Evolutionary conservation across 1,140 invertebrate species (phyloP).

Genomic region (Zaprionus taronus): DNA sequence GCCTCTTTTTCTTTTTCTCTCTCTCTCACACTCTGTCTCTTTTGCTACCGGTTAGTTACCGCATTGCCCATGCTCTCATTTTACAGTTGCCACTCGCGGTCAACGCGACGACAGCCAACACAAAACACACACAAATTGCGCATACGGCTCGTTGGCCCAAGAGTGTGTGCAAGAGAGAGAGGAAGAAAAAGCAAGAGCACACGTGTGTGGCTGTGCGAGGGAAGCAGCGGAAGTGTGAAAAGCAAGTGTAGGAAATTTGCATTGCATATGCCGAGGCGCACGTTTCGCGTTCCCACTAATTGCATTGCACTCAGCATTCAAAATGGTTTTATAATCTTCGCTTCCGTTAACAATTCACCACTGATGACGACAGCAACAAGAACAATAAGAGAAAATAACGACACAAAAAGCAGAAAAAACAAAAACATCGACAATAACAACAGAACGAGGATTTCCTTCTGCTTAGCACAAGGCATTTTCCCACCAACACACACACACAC

Average conservation of each 20-base stretch:
- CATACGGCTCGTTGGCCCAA: conserved; percentile 51
- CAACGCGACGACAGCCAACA: not conserved
- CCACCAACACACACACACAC: conserved; percentile 7
- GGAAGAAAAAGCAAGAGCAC: not conserved
- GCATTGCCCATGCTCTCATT: not conserved
- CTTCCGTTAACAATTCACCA: conserved; percentile 70
- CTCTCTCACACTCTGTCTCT: not conserved
- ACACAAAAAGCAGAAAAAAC: conserved; percentile 17
- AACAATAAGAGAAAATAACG: not conserved
- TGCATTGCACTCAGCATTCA: conserved; percentile 66
- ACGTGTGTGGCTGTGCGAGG: not conserved
- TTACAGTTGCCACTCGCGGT: not conserved
- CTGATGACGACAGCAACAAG: not conserved
- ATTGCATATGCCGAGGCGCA: conserved; percentile 36
- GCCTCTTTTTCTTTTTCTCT: not conserved
- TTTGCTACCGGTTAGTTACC: not conserved
- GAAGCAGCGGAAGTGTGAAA: conserved; percentile 11
- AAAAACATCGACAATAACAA: not conserved
- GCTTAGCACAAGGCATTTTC: conserved; percentile 19
- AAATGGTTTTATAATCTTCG: conserved; percentile 76
- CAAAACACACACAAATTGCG: conserved; percentile 29
- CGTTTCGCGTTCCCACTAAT: conserved; percentile 55
- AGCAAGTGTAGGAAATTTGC: conserved; percentile 34
- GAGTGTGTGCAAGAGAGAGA: not conserved
- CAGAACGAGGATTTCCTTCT: conserved; percentile 31